Base-by-base conservation (phyloP, 1,140 invertebrate genomes). In the Wasmannia auropunctata region DNA sequence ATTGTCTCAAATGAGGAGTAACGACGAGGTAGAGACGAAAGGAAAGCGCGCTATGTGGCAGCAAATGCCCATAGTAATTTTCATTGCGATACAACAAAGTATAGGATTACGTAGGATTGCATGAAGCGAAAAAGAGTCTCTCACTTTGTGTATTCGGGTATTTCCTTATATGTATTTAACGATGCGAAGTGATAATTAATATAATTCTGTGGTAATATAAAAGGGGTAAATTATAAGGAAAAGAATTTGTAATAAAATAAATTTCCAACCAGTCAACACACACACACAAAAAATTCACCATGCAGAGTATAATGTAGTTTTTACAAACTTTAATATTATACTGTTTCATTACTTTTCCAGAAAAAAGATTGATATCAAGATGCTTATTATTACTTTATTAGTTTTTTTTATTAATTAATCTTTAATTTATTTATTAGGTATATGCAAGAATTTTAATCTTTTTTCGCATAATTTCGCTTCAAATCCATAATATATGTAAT, bases 1-100 rank as follows among this genome's bases (percentile, higher is more conserved):
- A 60, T 46, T 31, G 37, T 83, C 37, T 58, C 67, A 74, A 83
- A 74, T 83, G 67, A 83, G 54, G 28, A 69, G 31, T 74, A 67
- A 79, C 31, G n/a, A 67, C 28, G n/a, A 31, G 25, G 5, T 22
- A 40, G 31, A 80, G 16, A n/a, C 28, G 28, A 74, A 51, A 83
- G 60, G 79, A 83, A 74, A 83, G 51, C 11, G 67, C 19, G 34
- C 34, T 10, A 5, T 31, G 25, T 49, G 16, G 10, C 34, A 25
- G 46, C 22, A 54, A 81, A 43, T 22, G 49, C 54, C 2, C 63
- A 19, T 56, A 69, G 58, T 43, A 81, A 58, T 81, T 81, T 25
- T 54, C 22, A 69, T 56, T 58, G 37, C 63, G 1, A 56, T 80
- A 25, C n/a, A 69, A 40, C 16, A 49, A 67, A 79, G 77, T 72